Evolutionary conservation across 1,140 invertebrate species (phyloP).

Genomic region (Heliconius melpomene): DNA sequence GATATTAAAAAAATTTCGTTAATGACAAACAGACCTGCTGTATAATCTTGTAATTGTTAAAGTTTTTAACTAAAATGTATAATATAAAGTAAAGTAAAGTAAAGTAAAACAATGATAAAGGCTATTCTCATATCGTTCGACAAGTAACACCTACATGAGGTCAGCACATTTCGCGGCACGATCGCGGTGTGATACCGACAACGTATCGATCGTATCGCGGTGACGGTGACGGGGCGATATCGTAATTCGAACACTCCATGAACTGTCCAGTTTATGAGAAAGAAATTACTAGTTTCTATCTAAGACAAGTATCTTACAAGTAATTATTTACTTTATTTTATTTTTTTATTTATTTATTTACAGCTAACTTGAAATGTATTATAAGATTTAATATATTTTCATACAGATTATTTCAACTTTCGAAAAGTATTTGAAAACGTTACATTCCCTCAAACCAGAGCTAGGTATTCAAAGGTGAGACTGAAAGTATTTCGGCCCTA

Average conservation of each 20-base stretch:
- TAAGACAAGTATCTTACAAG: conserved; percentile 38
- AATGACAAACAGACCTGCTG: not conserved
- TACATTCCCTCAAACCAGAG: conserved; percentile 16
- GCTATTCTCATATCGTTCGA: conserved; percentile 56
- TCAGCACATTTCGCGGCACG: conserved; percentile 71
- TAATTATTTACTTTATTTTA: conserved; percentile 58
- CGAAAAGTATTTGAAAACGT: not conserved
- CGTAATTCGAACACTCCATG: conserved; percentile 67
- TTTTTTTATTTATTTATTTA: not conserved
- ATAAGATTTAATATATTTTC: not conserved
- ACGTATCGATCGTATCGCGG: conserved; percentile 70
- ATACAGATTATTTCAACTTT: not conserved
- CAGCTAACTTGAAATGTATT: too few relatives aligned
- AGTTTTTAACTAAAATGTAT: not conserved
- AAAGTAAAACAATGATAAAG: conserved; percentile 35
- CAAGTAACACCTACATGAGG: conserved; percentile 72
- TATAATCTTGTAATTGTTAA: not conserved
- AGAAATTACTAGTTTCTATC: conserved; percentile 61
- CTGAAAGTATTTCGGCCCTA: conserved; percentile 65
- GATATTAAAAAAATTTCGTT: not conserved
- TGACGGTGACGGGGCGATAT: conserved; percentile 64
- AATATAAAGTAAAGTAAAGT: not conserved
- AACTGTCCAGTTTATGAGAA: conserved; percentile 67
- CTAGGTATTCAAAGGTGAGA: conserved; percentile 45
- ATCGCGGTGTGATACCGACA: conserved; percentile 74